Base-by-base conservation (phyloP, 2,113 vertebrate genomes). In the Otocyon megalotis region DNA sequence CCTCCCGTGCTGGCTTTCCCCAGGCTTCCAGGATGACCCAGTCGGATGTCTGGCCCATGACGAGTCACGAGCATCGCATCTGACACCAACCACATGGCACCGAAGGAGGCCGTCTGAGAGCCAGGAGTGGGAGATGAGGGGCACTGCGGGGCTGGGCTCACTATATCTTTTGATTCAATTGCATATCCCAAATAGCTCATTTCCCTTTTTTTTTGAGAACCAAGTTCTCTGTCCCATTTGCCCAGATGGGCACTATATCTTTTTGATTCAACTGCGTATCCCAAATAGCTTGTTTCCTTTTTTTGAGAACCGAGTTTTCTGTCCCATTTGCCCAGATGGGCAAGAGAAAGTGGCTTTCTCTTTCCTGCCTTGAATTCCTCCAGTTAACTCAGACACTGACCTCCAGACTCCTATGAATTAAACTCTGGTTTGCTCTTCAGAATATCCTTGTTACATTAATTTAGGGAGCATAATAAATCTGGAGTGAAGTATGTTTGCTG, bases 401-500 rank as follows among this genome's bases (percentile, higher is more conserved):
- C 89, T 80, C 85, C 3, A 72, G 72, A 54, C 72, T 92, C 94
- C 60, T 14, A 35, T 24, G 89, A 84, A 89, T 97, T 80, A 91
- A 96, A 93, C 62, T 80, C 67, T 65, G 67, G 65, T 89, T 92
- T 95, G 93, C 79, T 96, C 77, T 95, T 81, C 90, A 50, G 0
- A 37, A 96, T 90, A 98, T 74, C 89, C 92, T 86, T 65, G 95
- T 89, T 84, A 86, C 30, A 88, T 80, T 62, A 76, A 79, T 16
- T 93, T 97, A 92, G 32, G 28, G 62, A 97, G 86, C 24, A 12
- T 97, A 84, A 97, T 65, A 90, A 98, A 94, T 93, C 94, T 92
- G 63, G 89, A 97, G 96, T 95, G 79, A 96, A 96, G 92, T 35
- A 6, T 63, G 8, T 97, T 97, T 96, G 97, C 97, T 53, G 26